Evolutionary conservation across 2,113 vertebrate species (phyloP), one percentile per base, ranked within the genome.

Genomic region (Labrus mixtus): DNA sequence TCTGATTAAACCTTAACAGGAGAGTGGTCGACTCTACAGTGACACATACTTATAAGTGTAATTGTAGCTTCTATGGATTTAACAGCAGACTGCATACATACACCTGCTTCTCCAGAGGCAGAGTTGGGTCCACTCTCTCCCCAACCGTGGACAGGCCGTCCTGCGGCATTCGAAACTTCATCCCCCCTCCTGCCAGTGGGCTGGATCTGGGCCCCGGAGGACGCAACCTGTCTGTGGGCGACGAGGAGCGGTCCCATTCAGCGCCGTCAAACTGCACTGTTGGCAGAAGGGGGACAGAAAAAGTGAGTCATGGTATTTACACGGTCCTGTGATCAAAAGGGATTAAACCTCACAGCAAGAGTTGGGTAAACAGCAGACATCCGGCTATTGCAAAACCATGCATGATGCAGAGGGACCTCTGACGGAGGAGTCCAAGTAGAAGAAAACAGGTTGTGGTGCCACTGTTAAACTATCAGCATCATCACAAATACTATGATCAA

Each of bases 101-200:
- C 97, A 97, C 97, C 91, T 99, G 97, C 81, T 98, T 97, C 91
- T 99, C 97, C 93, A 99, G 93, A 10, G 96, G 95, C 81, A 98
- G 84, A 22, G 90, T 87, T n/a, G 97, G 95, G 77, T 99, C 97
- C 91, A 99, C 96, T 93, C 96, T 95, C 87, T 99, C 97, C 58
- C 97, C 97, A 54, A 97, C 86, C 91, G 91, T 67, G 3, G 69
- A 4, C 39, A 83, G 87, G 79, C 95, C 94, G 55, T 98, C 97
- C 0, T 95, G 95, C 29, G 95, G 95, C 91, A 95, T 96, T 86
- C 95, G 92, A 62, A 96, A 95, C 87, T 96, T 98, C 91, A 96
- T 93, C 73, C 95, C 95, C 39, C 96, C 95, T 76, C 95, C 95
- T 3, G 84, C 79, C 4, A 95, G 94, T 7, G 96, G 90, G 81